phyloP scores from a whole-genome alignment of 2,113 vertebrate genomes.

The Peucedramus taeniatus region DNA sequence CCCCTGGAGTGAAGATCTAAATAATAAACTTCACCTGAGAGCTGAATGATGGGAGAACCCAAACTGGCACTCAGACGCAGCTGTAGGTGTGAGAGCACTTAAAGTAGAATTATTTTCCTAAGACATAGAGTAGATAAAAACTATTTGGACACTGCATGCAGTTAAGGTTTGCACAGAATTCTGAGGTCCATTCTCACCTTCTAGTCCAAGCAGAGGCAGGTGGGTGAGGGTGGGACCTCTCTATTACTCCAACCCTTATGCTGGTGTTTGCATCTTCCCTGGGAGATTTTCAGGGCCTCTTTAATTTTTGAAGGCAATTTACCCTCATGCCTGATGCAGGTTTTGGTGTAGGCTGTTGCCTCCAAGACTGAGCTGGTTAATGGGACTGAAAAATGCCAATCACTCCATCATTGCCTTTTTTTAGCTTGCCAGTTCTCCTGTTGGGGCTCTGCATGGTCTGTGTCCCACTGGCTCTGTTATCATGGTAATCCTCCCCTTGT shows the following conservation, averaged over 20 bases:
- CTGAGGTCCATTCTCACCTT: not conserved
- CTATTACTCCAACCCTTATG: not conserved
- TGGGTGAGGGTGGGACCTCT: not conserved
- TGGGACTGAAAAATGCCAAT: not conserved
- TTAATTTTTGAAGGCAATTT: not conserved
- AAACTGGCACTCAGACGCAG: not conserved
- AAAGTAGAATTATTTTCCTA: not conserved
- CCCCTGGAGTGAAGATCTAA: not conserved
- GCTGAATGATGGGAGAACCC: not conserved
- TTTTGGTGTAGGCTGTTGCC: not conserved
- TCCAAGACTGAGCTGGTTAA: not conserved
- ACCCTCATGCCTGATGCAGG: fast-evolving
- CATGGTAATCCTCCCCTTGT: not conserved
- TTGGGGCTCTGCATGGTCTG: not conserved
- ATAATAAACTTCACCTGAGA: not conserved
- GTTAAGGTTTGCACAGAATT: not conserved
- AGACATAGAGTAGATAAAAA: not conserved
- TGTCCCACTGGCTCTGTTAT: not conserved
- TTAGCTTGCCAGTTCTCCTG: not conserved
- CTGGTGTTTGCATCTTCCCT: not conserved
- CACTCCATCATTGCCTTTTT: not conserved
- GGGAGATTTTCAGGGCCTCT: not conserved
- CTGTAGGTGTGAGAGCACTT: not conserved
- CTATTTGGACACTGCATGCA: not conserved
- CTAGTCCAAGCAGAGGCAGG: not conserved